Evolutionary conservation across 2,888 invertebrate species (phyloP).

Genomic region (Hoplodrina blanda): DNA sequence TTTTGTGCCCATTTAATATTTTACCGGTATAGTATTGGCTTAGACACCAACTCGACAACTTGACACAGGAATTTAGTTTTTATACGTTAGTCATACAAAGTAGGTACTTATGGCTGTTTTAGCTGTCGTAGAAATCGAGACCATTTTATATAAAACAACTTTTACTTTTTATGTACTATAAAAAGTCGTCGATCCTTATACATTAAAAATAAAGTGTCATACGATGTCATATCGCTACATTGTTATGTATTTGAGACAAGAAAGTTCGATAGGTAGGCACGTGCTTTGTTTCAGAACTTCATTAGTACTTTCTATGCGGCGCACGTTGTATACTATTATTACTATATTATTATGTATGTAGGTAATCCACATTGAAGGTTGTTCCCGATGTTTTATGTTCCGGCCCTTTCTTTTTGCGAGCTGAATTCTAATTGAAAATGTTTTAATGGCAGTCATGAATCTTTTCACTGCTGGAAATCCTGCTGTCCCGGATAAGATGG

Average conservation of each 20-base stretch:
- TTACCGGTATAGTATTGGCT: slow-evolving; percentile 31
- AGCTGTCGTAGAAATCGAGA: slow-evolving; percentile 44
- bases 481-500: slow-evolving; percentile 36
- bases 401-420: slow-evolving; percentile 76
- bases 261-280: slow-evolving; percentile 72
- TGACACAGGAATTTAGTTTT: slow-evolving; percentile 44
- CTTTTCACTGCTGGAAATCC: slow-evolving; percentile 38
- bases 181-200: slow-evolving; percentile 37
- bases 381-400: slow-evolving; percentile 68
- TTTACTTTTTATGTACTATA: slow-evolving; percentile 59
- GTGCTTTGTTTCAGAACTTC: slow-evolving; percentile 74
- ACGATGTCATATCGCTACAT: slow-evolving; percentile 35
- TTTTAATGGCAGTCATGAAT: slow-evolving; percentile 29
- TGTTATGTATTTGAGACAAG: slow-evolving; percentile 67
- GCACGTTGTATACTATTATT: slow-evolving; percentile 65
- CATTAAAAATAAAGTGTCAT: slow-evolving; percentile 28
- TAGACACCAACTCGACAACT: slow-evolving; percentile 22
- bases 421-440: slow-evolving; percentile 68
- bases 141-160: slow-evolving; percentile 52
- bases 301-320: slow-evolving; percentile 73
- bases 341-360: slow-evolving; percentile 66
- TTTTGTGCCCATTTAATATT: slow-evolving; percentile 38
- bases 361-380: slow-evolving; percentile 75
- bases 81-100: slow-evolving; percentile 22
- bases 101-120: slow-evolving; percentile 12